Evolutionary conservation across 2,113 vertebrate genomes (phyloP).

Genomic region (Podarcis muralis): DNA sequence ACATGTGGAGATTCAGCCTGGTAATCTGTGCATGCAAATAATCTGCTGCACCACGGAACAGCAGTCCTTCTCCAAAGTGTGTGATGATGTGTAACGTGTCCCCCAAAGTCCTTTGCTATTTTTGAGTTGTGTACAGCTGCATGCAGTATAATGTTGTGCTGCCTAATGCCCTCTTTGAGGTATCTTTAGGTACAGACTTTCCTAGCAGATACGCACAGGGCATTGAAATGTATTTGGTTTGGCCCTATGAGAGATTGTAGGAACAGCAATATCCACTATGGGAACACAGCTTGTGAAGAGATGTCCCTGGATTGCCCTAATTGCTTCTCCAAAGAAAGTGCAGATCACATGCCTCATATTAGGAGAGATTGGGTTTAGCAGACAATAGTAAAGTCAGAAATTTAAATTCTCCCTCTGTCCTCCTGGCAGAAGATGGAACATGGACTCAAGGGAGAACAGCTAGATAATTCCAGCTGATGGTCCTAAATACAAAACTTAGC

Average conservation of each 20-base stretch:
- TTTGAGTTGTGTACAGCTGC: not conserved
- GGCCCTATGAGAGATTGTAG: no score
- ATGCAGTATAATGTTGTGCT: no score
- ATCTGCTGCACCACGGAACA: not conserved
- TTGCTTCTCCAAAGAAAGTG: no score
- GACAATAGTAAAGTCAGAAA: not conserved
- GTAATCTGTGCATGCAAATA: not conserved
- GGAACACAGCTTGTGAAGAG: no score
- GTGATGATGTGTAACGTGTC: not conserved
- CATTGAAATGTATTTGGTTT: no score
- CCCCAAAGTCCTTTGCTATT: not conserved
- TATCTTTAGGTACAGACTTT: no score
- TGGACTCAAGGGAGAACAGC: not conserved
- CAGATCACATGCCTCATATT: no score
- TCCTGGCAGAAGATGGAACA: not conserved
- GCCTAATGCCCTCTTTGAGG: no score
- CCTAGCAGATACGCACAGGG: no score
- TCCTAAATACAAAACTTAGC: not conserved
- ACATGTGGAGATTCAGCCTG: not conserved
- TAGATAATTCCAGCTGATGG: not conserved
- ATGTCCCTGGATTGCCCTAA: no score
- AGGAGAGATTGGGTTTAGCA: no score
- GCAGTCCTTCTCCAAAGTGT: not conserved
- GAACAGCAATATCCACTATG: no score
- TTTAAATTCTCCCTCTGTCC: not conserved